Evolutionary conservation across 2,888 invertebrate species (phyloP), one percentile per base, ranked within the genome.

Genomic region (Tuta absoluta): DNA sequence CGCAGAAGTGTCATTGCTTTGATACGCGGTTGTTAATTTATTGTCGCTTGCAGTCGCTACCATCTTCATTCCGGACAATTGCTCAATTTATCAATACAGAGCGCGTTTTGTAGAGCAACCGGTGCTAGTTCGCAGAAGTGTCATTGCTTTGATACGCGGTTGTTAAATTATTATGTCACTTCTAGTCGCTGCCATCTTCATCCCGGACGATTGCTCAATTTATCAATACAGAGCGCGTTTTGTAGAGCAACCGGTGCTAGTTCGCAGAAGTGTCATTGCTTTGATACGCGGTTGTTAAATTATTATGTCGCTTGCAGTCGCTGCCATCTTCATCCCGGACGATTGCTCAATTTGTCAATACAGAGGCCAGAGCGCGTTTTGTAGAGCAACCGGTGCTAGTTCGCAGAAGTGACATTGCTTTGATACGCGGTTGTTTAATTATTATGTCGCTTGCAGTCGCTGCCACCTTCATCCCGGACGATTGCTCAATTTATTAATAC

Each of bases 341-440:
- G 89, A 88, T 86, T 89, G 89, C 89, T 88, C 89, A 86, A 88
- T 89, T 89, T 89, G 89, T 89, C 88, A 89, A 89, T 89, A 89
- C 81, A 78, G 81, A 78, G 74, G 89, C 88, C 81, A 78, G 81
- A 78, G 74, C 71, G 71, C 38, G 53, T 45, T 64, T 24, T 78
- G 81, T 67, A 83, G 86, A 86, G 28, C 76, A 78, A n/a, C 10
- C n/a, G 77, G 12, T 12, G 19, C 14, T 51, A 33, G 23, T 56
- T 45, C 21, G 58, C 65, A 70, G 68, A 70, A 33, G 48, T 11
- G 62, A 62, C 62, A 56, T 48, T 28, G 5, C 28, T 28, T 28
- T 2, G 28, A 28, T 28, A 28, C 28, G 28, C 28, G 28, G 5
- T 4, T 28, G 28, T 28, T 28, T 4, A 28, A 28, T 28, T 28